These are phyloP conservation scores for Phoeniculus purpureus DNA, from an alignment of 2,797 vertebrate genomes.

Conservation along the genomic window DNA sequence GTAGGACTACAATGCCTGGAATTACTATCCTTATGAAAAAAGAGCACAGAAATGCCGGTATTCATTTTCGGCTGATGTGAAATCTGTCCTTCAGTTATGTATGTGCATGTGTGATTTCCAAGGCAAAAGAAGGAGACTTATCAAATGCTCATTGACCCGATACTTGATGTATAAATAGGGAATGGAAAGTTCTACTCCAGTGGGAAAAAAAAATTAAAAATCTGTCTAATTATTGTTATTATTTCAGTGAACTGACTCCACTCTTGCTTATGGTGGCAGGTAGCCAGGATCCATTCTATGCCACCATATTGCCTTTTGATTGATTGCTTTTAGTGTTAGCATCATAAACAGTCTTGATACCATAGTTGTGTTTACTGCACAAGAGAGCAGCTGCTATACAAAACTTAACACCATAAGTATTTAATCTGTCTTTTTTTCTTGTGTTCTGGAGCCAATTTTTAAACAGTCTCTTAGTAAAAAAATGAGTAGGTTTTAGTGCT, in stretches of 20 bases:
- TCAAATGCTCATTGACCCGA: constrained; percentile 10
- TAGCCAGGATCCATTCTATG: background rate
- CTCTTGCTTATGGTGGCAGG: background rate
- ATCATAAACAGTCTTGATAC: background rate
- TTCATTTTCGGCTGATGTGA: background rate
- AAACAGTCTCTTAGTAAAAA: background rate
- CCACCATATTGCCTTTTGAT: constrained; percentile 9
- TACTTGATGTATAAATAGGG: background rate
- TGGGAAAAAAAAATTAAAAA: too few species aligned
- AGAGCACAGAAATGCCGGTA: background rate
- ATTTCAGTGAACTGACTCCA: background rate
- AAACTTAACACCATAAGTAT: background rate
- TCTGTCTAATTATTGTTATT: background rate
- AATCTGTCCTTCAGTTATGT: background rate
- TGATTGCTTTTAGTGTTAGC: background rate
- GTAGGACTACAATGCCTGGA: background rate
- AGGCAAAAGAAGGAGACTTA: background rate
- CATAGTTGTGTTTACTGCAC: background rate
- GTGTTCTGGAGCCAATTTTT: background rate
- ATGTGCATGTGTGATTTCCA: background rate
- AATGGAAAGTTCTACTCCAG: background rate
- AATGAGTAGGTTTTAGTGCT: background rate
- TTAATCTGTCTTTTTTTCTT: background rate
- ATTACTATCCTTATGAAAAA: background rate
- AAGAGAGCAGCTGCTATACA: background rate